phyloP scores from a whole-genome alignment of 2,888 invertebrate genomes.

The Neelides folsomi region DNA sequence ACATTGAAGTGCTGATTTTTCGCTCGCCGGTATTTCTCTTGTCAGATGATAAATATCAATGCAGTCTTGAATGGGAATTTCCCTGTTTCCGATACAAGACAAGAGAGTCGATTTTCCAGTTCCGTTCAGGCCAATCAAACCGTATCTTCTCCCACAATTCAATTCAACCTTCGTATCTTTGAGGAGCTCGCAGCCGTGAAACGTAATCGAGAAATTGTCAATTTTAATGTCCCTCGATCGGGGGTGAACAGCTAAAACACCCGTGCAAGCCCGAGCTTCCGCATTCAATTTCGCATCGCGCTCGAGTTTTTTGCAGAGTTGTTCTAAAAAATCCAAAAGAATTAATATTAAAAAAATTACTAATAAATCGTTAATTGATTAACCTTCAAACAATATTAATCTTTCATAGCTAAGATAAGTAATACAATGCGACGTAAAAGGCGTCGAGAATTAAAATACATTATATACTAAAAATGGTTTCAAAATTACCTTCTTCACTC shows the following conservation, averaged over 20 bases:
- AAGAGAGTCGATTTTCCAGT: conserved; percentile 94
- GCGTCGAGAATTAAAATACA: not conserved
- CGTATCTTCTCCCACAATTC: conserved; percentile 93
- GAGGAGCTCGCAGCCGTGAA: conserved; percentile 91
- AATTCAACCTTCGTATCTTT: conserved; percentile 91
- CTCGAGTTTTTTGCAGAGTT: conserved; percentile 71
- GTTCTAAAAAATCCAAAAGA: conserved; percentile 47
- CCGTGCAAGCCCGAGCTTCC: conserved; percentile 85
- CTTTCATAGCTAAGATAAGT: not conserved
- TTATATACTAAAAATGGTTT: not conserved
- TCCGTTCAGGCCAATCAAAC: conserved; percentile 92
- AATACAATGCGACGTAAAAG: not conserved
- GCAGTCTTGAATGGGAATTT: conserved; percentile 90
- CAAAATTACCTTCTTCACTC: conserved; percentile 7
- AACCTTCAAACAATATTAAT: not conserved
- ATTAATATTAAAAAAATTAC: not conserved
- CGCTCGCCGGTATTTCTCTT: conserved; percentile 95
- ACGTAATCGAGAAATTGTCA: conserved; percentile 89
- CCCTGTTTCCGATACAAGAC: conserved; percentile 77
- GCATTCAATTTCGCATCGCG: conserved; percentile 84
- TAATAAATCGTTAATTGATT: not conserved
- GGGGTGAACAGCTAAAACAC: conserved; percentile 86
- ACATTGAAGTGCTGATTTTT: conserved; percentile 85
- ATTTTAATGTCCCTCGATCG: conserved; percentile 93
- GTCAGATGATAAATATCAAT: conserved; percentile 96